Evolutionary conservation across 2,888 invertebrate genomes (phyloP).

Genomic region (Drosophila suboccidentalis): DNA sequence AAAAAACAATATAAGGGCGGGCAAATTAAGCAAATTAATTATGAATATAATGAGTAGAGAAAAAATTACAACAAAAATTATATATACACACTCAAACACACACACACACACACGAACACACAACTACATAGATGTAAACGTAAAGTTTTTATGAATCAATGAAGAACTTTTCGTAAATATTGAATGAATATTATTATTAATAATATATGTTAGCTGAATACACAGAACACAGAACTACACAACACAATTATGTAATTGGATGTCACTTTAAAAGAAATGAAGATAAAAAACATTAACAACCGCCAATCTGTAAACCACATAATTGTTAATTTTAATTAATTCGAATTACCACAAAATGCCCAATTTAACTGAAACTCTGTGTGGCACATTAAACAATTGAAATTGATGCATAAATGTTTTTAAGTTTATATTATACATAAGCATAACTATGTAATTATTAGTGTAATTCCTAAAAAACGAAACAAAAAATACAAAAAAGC

Average conservation of each 20-base stretch:
- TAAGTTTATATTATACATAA: constrained; percentile 77
- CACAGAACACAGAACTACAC: constrained; percentile 22
- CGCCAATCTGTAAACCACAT: constrained; percentile 50
- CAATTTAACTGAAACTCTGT: constrained; percentile 56
- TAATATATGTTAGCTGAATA: constrained; percentile 74
- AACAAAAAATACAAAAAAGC: constrained; percentile 35
- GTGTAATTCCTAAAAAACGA: constrained; percentile 81
- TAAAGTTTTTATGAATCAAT: constrained; percentile 38
- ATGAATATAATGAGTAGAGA: constrained; percentile 76
- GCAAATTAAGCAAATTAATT: constrained; percentile 77
- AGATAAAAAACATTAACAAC: constrained; percentile 38
- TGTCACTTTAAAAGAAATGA: constrained; percentile 48
- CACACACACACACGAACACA: constrained; percentile 31
- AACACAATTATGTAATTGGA: constrained; percentile 53
- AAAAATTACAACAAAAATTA: constrained; percentile 44
- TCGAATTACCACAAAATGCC: constrained; percentile 42
- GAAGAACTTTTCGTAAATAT: constrained; percentile 69
- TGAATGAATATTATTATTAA: constrained; percentile 66
- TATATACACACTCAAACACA: constrained; percentile 34
- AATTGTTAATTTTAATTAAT: constrained; percentile 62
- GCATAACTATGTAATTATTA: constrained; percentile 84
- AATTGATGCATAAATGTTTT: constrained; percentile 79
- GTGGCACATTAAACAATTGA: constrained; percentile 67
- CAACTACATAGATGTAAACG: constrained; percentile 61
- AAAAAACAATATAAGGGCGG: constrained; percentile 76